Evolutionary conservation across 53 echinoderm and acorn worm species (phyloP), one percentile per base, ranked within the genome.

Genomic region (Arbacia lixula): DNA sequence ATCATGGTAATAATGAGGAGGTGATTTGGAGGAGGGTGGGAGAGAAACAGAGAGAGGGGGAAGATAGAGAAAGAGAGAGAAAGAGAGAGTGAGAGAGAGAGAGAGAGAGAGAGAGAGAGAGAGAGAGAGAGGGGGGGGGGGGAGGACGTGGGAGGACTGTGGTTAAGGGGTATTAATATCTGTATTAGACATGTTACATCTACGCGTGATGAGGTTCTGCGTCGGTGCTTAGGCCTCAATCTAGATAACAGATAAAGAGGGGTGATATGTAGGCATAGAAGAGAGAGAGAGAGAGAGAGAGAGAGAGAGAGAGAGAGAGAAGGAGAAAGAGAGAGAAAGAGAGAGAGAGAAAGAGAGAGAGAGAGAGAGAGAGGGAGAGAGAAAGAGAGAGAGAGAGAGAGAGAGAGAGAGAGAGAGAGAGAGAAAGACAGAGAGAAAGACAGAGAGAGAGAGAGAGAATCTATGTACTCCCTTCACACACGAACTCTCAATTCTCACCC

Each of bases 231-330:
- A n/a, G n/a, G n/a, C n/a, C n/a, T n/a, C n/a, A n/a, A n/a, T n/a
- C n/a, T n/a, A n/a, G n/a, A n/a, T n/a, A n/a, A n/a, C n/a, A n/a
- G n/a, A n/a, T n/a, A n/a, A n/a, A n/a, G n/a, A n/a, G n/a, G n/a
- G n/a, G n/a, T n/a, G 49, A 46, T 46, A 46, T 10, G 49, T 10
- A 46, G 9, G 14, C 14, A 10, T 46, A 46, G 14, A 46, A 60
- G 61, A 60, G 21, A 60, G 61, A 20, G 61, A 60, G 21, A 12
- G 61, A 12, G 21, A 9, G 21, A 12, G 21, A 66, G 67, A 66
- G 36, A 66, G 67, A 66, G 67, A 66, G 67, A 66, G 67, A 66
- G 67, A 66, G 67, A 66, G 67, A 66, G 67, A 66, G 67, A 66
- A 30, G 28, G 66, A 65, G 34, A 66, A n/a, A 66, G 28, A 25